Evolutionary conservation across 2,888 invertebrate species (phyloP).

Genomic region (Lasioglossum figueresi): DNA sequence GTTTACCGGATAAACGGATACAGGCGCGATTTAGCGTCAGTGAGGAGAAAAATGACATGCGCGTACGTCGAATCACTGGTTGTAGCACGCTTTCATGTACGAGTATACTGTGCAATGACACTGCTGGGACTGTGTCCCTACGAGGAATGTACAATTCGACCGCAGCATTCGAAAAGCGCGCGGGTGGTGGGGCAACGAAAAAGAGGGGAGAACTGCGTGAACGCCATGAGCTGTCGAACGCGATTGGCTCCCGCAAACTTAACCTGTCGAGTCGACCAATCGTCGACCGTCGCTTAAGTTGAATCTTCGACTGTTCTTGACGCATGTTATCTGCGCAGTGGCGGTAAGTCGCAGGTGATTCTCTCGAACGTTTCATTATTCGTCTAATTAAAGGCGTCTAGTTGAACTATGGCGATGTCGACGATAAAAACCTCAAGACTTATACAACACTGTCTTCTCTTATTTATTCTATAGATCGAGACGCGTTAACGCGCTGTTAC

Average conservation of each 20-base stretch:
- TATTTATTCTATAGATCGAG: background rate
- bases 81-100: slow-evolving; percentile 44
- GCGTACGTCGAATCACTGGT: slow-evolving; percentile 31
- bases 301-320: slow-evolving; percentile 11
- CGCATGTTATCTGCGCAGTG: slow-evolving; percentile 24
- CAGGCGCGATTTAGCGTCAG: slow-evolving; percentile 4
- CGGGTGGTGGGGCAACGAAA: slow-evolving; percentile 59
- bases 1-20: slow-evolving; percentile 17
- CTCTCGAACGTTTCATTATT: slow-evolving; percentile 13
- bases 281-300: background rate
- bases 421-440: background rate
- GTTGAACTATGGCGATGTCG: background rate
- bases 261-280: slow-evolving; percentile 20
- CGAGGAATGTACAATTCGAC: slow-evolving; percentile 49
- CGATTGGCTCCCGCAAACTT: slow-evolving; percentile 14
- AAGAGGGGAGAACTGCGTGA: slow-evolving; percentile 17
- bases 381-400: background rate
- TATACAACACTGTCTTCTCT: background rate
- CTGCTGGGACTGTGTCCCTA: slow-evolving; percentile 68
- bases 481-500: background rate
- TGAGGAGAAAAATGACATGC: slow-evolving; percentile 14
- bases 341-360: slow-evolving; percentile 42
- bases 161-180: slow-evolving; percentile 70
- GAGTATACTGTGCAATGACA: slow-evolving; percentile 61
- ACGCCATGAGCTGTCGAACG: background rate